Base-by-base conservation (phyloP, 1,140 invertebrate species). In the Hylyphantes graminicola region DNA sequence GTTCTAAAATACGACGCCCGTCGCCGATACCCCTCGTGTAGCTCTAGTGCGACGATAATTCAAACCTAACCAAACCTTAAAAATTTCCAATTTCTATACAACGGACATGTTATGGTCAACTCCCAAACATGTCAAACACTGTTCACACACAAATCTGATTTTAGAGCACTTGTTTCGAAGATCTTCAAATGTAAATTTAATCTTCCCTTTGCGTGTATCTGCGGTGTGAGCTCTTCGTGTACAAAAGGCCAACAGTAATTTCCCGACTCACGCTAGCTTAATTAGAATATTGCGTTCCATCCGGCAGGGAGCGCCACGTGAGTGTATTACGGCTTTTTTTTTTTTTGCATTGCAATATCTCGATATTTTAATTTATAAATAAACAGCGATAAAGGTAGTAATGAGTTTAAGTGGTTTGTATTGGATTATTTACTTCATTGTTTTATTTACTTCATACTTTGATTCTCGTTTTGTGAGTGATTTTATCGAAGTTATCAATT, bases 161-260 rank as follows among this genome's bases (percentile, higher is more conserved):
- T 35, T 35, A 35, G 35, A 35, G 35, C 35, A 35, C 35, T 35
- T 35, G 35, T 35, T 35, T 35, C 79, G 57, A 81, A 73, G 70
- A 83, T 83, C 80, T 83, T 72, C 80, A 83, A 83, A 83, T 83
- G 80, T 83, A 83, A 83, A 83, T 83, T 83, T 83, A 83, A 83
- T 83, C 80, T 70, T 61, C 65, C 80, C 65, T 83, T 83, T 19
- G 80, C 80, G 80, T 83, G 80, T 51, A 35, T 73, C 50, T 48
- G 59, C 15, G 57, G 80, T 83, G 80, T 83, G 80, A 83, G 70
- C 72, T 83, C 57, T 81, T 74, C 80, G 80, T 83, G 80, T 83
- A 83, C 80, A 74, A 83, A 83, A 83, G 80, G 80, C 80, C 70
- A 83, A 67, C 80, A 83, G 80, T 83, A 83, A 83, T 83, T 83